Conservation (phyloP, 2,797 vertebrate species). For the Emydoidea blandingii region DNA sequence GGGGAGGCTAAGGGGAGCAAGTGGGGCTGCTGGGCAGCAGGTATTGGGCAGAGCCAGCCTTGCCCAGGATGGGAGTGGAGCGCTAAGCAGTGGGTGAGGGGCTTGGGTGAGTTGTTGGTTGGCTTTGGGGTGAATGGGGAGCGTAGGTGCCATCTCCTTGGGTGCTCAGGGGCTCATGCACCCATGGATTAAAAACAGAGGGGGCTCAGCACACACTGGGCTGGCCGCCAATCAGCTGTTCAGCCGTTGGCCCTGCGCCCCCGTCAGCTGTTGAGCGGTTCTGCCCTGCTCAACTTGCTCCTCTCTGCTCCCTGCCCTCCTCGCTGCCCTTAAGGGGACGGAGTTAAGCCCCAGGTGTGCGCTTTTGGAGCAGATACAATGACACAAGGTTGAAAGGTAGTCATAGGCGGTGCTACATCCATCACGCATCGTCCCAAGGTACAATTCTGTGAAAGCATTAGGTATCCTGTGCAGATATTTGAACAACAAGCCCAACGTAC, state of each 20-base stretch:
- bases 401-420: fast-evolving
- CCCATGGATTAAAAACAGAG: too few relatives aligned
- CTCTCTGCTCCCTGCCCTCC: too few relatives aligned
- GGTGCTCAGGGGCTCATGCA: too few relatives aligned
- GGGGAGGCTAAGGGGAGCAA: too few relatives aligned
- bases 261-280: too few relatives aligned
- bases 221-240: too few relatives aligned
- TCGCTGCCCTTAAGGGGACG: not conserved
- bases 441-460: fast-evolving
- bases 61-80: not conserved
- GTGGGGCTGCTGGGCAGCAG: not conserved
- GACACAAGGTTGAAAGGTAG: not conserved
- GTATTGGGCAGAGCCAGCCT: not conserved
- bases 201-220: too few relatives aligned
- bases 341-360: fast-evolving
- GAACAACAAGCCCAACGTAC: not conserved
- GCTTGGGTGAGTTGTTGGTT: not conserved
- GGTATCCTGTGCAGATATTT: fast-evolving
- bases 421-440: fast-evolving
- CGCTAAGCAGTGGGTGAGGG: not conserved
- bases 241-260: too few relatives aligned
- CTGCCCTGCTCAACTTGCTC: too few relatives aligned
- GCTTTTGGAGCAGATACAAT: not conserved
- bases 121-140: not conserved
- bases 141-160: too few relatives aligned